Percentiles rank a stretch among this genome's conserved stretches.
These are phyloP conservation scores for Athene cunicularia DNA, from an alignment of 2,113 vertebrate species.

Conservation along the genomic window DNA sequence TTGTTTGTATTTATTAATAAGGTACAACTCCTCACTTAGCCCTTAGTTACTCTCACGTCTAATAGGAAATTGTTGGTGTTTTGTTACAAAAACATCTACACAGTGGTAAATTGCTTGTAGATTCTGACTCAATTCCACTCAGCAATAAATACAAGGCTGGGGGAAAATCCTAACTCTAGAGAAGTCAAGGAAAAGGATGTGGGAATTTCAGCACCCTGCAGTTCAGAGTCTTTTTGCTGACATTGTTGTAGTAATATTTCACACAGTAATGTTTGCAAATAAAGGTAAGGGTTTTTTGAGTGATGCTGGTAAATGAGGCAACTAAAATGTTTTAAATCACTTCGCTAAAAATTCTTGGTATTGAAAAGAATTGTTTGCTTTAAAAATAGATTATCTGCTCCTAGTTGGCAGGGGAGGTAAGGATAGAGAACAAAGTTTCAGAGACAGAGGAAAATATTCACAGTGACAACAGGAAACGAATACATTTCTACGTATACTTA, in stretches of 20 bases:
- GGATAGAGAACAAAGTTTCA: background rate
- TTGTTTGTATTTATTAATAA: background rate
- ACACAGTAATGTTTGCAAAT: background rate
- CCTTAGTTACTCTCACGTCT: background rate
- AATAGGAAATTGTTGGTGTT: background rate
- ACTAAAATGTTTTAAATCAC: background rate
- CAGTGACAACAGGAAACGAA: background rate
- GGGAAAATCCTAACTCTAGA: background rate
- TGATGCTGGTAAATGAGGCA: background rate
- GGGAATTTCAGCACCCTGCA: background rate
- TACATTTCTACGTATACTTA: background rate
- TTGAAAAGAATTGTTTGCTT: background rate
- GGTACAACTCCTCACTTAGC: background rate
- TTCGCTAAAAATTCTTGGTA: background rate
- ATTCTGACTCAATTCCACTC: background rate
- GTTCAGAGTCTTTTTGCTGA: background rate
- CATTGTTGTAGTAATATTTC: background rate
- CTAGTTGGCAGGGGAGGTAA: background rate
- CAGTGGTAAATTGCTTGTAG: fast-evolving
- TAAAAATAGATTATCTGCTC: background rate
- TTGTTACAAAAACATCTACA: background rate
- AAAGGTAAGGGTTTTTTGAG: background rate
- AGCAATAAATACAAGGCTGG: background rate
- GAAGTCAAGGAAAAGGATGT: background rate
- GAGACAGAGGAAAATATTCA: background rate